Base-by-base conservation (phyloP, 2,888 invertebrate species). In the Oscheius sp. region DNA sequence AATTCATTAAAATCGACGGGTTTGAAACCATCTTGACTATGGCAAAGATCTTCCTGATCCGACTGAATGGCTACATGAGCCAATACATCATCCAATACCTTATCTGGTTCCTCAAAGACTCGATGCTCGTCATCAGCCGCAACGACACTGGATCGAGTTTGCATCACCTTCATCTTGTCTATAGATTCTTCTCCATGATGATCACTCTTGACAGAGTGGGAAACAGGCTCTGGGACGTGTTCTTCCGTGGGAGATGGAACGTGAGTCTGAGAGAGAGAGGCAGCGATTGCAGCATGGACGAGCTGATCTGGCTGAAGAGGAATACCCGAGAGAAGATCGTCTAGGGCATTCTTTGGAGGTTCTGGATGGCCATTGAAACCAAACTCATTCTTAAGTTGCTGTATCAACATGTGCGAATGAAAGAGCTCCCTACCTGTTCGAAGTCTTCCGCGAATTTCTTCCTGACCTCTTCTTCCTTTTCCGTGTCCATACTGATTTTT, bases 401-500 rank as follows among this genome's bases (percentile, higher is more conserved):
- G 12, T 6, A 41, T 4, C 3, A 41, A 41, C 4, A 6, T 20
- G 4, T 41, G 14, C 41, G 12, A 41, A 41, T 20, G 2, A 41
- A 41, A 41, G 3, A 12, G 24, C 24, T 36, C 5, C 20, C 20
- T 0, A 20, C n/a, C 20, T 54, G n/a, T n/a, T 54, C 54, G 17
- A 54, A 54, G n/a, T 54, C 33, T 33, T 54, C 54, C 6, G 33
- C 54, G 24, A 54, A 54, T 33, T 54, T 54, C 22, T 22, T n/a
- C 6, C 33, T 36, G 17, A 33, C 54, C 17, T 38, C 59, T 9
- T 54, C 54, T 8, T 20, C 30, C 54, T 22, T n/a, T 17, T 67
- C 67, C 6, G 67, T 67, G 47, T 67, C 67, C 67, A 67, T 67
- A 28, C 67, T 67, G 47, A 67, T 59, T n/a, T 24, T 26, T n/a